Percentiles rank a stretch among this genome's conserved stretches.
Evolutionary conservation across 2,113 vertebrate genomes (phyloP).

Genomic region (Choloepus hoffmanni): DNA sequence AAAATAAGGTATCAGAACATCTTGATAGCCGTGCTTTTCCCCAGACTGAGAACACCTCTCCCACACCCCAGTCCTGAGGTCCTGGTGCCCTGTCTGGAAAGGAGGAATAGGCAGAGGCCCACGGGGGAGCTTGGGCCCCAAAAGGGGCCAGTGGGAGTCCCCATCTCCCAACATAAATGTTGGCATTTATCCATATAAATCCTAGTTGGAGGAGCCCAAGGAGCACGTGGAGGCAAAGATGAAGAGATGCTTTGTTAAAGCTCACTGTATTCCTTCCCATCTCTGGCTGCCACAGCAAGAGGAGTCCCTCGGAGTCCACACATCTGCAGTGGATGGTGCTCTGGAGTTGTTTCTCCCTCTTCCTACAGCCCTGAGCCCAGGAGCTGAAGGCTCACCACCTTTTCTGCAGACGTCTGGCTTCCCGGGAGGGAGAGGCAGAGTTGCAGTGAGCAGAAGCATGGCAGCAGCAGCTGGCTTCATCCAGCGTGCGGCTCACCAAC

Average conservation of each 20-base stretch:
- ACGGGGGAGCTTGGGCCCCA: not conserved
- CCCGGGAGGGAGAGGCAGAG: not conserved
- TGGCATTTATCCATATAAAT: not conserved
- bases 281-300: not conserved
- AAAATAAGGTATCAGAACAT: not conserved
- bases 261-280: not conserved
- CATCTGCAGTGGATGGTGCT: not conserved
- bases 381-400: not conserved
- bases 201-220: not conserved
- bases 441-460: not conserved
- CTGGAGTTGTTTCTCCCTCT: not conserved
- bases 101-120: not conserved
- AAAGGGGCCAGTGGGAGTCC: not conserved
- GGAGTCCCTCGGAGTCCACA: not conserved
- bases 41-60: not conserved
- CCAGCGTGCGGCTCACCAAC: accelerated
- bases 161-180: not conserved
- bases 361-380: not conserved
- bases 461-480: not conserved
- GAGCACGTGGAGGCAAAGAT: not conserved
- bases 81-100: not conserved
- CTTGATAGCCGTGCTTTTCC: not conserved
- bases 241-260: not conserved
- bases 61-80: not conserved
- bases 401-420: not conserved